phyloP scores from a whole-genome alignment of 2,113 vertebrate species.

The Chloropsis cyanopogon region DNA sequence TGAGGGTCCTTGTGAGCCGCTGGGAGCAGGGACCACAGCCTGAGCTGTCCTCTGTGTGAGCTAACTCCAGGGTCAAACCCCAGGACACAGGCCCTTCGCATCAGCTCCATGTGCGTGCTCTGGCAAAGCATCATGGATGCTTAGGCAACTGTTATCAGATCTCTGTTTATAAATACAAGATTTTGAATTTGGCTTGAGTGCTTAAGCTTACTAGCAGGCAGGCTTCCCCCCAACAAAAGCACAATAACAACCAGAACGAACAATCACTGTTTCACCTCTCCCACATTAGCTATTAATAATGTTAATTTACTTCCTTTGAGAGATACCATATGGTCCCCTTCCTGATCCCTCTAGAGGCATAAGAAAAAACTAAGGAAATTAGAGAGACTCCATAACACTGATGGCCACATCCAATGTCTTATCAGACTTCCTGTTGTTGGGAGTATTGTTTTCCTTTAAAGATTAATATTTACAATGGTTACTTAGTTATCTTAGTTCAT shows the following conservation, averaged over 20 bases:
- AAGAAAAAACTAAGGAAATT: conserved; percentile 59
- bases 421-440: conserved; percentile 66
- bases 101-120: background rate
- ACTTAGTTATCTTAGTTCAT: conserved; percentile 67
- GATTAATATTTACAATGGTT: conserved; percentile 70
- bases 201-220: conserved; percentile 37
- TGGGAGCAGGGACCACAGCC: accelerated
- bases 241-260: conserved; percentile 52
- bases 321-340: conserved; percentile 50
- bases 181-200: conserved; percentile 31
- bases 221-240: conserved; percentile 40
- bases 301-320: conserved; percentile 65
- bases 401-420: conserved; percentile 64
- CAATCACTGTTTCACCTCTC: conserved; percentile 58
- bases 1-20: accelerated
- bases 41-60: background rate
- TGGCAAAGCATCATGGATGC: conserved; percentile 37
- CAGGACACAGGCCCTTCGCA: background rate
- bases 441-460: conserved; percentile 67
- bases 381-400: conserved; percentile 55
- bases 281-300: conserved; percentile 65
- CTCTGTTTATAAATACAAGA: conserved; percentile 59
- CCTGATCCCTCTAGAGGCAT: conserved; percentile 45
- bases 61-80: background rate
- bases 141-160: conserved; percentile 41